A percentile compares a stretch with the other conserved stretches of the same genome.
Conservation (phyloP, 2,888 invertebrate genomes). For the Ophraella communa region DNA sequence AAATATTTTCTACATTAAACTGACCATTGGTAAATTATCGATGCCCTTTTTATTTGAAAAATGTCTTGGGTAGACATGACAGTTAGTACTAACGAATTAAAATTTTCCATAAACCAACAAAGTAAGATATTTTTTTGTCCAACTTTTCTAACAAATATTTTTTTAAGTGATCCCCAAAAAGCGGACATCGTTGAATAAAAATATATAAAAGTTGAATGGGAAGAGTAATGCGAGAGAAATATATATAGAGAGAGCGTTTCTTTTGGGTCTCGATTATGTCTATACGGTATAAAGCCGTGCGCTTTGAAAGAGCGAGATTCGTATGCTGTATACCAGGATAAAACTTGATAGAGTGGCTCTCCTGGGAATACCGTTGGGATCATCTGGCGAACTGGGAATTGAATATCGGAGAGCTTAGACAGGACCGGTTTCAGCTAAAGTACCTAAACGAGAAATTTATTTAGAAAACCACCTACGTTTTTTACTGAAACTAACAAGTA, state of each 20-base stretch:
- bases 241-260: not conserved
- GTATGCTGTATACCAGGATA: slow-evolving; percentile 25
- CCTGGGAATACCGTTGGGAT: slow-evolving; percentile 49
- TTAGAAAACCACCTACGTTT: too few relatives aligned
- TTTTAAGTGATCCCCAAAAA: too few relatives aligned
- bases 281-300: slow-evolving; percentile 29
- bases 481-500: too few relatives aligned
- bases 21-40: too few relatives aligned
- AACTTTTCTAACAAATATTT: too few relatives aligned
- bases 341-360: slow-evolving; percentile 39
- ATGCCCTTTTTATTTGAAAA: too few relatives aligned
- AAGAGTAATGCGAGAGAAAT: not conserved
- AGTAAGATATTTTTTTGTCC: too few relatives aligned
- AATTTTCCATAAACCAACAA: too few relatives aligned
- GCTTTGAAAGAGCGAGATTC: slow-evolving; percentile 25
- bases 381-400: slow-evolving; percentile 54
- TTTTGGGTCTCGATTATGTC: slow-evolving; percentile 16
- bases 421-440: slow-evolving; percentile 40
- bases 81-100: too few relatives aligned
- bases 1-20: too few relatives aligned
- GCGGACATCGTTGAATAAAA: too few relatives aligned
- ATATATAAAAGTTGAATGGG: not conserved
- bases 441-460: not conserved
- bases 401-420: slow-evolving; percentile 54
- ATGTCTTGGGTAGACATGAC: too few relatives aligned